Base-by-base conservation (phyloP, 37 sponge, comb jelly and placozoan genomes). In the Hexactinellida sp. region DNA sequence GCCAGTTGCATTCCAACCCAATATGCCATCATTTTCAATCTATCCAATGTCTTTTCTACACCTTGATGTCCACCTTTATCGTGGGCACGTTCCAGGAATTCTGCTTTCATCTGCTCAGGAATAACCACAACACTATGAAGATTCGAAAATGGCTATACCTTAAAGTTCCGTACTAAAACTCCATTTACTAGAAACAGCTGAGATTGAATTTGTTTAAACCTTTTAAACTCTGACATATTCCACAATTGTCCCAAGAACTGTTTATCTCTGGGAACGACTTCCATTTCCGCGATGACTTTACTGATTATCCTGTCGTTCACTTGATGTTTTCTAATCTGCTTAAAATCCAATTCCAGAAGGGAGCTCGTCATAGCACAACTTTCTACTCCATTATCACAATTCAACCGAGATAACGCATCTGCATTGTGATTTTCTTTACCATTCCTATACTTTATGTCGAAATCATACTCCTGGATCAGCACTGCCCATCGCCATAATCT, bases 1-100 rank as follows among this genome's bases (percentile, higher is more conserved):
- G 87, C 87, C 0, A 1, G 37, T 19, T 82, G 54, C 85, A 88
- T 89, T 37, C 87, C 51, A 24, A 91, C 91, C 89, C 91, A 91
- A 36, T 89, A 91, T 23, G 84, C 88, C 34, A 36, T 38, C 1
- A 55, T 37, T 1, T 82, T 54, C n/a, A 91, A 28, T n/a, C 89
- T 28, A 9, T 63, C 54, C 37, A 88, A 47, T 54, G 89, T 88
- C 54, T 87, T 88, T 28, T 87, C 89, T 34, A 55, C 41, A 19
- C 91, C 91, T 19, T 39, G 87, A 82, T 91, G 91, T 41, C 89
- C 89, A 23, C 85, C 87, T 16, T 16, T 36, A 1, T 41, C 47
- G 13, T 41, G 47, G 47, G 47, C 47, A 13, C 47, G 13, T 41
- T 41, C 47, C 5, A 41, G 47, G 47, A 16, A 41, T 41, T 41